Evolutionary conservation across 2,888 invertebrate species (phyloP).

Genomic region (Leptopilina myrica): DNA sequence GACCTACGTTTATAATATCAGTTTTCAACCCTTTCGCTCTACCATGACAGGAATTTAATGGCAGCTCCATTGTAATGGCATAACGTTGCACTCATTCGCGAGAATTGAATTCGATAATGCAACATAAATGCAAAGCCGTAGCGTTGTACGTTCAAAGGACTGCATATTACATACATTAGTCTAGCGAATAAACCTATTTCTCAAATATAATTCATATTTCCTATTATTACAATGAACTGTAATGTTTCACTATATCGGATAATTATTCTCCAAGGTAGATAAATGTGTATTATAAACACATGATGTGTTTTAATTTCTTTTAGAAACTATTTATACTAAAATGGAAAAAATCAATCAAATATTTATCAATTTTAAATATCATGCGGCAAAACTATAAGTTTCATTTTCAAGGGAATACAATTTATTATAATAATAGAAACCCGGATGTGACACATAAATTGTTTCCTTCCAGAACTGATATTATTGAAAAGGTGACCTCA

Average conservation of each 20-base stretch:
- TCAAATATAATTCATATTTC: slow-evolving; percentile 3
- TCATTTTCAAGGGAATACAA: background rate
- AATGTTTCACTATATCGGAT: background rate
- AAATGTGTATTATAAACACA: too few relatives aligned
- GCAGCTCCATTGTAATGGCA: slow-evolving; percentile 9
- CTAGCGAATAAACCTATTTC: background rate
- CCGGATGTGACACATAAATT: slow-evolving; percentile 9
- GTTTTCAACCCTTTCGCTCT: slow-evolving; percentile 3
- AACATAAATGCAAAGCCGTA: slow-evolving; percentile 16
- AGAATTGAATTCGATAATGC: slow-evolving; percentile 29
- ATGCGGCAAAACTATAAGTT: too few relatives aligned
- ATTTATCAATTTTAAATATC: too few relatives aligned
- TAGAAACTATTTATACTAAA: too few relatives aligned
- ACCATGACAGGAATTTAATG: slow-evolving; percentile 22
- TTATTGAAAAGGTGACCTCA: slow-evolving; percentile 11
- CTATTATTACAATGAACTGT: background rate
- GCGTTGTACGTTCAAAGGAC: background rate
- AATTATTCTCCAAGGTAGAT: background rate
- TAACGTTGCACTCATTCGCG: slow-evolving; percentile 21
- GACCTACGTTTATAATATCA: slow-evolving; percentile 31
- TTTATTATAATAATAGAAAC: background rate
- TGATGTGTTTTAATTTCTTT: too few relatives aligned
- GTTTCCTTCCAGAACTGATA: background rate
- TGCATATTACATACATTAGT: background rate
- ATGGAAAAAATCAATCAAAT: too few relatives aligned